Base-by-base conservation (phyloP, 2,113 vertebrate genomes). In the Ammodytes dubius region DNA sequence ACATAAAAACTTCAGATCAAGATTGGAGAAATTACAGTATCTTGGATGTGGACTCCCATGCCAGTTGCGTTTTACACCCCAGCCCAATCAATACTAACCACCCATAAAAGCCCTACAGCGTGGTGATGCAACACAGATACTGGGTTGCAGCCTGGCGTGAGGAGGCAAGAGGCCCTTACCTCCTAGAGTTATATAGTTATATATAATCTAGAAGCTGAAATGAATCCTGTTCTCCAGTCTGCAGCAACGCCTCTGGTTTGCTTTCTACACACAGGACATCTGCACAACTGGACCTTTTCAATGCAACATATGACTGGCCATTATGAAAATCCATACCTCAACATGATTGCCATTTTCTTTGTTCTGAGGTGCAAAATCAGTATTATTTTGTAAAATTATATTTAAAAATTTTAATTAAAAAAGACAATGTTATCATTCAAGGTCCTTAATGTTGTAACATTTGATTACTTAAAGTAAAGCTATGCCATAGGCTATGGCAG, bases 11-110 rank as follows among this genome's bases (percentile, higher is more conserved):
- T 40, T 12, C 59, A 70, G 61, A 81, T 87, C 70, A 65, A 76
- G 60, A 88, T 46, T 3, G 14, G 63, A 65, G 57, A 82, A 27
- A 79, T 69, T 77, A 73, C 81, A 79, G 74, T 17, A 67, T 86
- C 54, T 57, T n/a, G 39, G 72, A 42, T 70, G 65, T 85, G 77
- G 85, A 79, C 68, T 81, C 64, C 61, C 69, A 47, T 59, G 47
- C 52, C 70, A 49, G 70, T 66, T 79, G 70, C 65, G 63, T 70
- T 27, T 79, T 64, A 77, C 77, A 70, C 64, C 27, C 11, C n/a
- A 8, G 54, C 57, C 59, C 39, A 37, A 80, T 91, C 87, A 65
- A 89, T 89, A 77, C 60, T 13, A 7, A 49, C 83, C 71, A 68
- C 78, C 81, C 83, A 77, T 60, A 61, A 52, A 54, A 58, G 27